Evolutionary conservation across 1,140 invertebrate genomes (phyloP).

Genomic region (Musca domestica): DNA sequence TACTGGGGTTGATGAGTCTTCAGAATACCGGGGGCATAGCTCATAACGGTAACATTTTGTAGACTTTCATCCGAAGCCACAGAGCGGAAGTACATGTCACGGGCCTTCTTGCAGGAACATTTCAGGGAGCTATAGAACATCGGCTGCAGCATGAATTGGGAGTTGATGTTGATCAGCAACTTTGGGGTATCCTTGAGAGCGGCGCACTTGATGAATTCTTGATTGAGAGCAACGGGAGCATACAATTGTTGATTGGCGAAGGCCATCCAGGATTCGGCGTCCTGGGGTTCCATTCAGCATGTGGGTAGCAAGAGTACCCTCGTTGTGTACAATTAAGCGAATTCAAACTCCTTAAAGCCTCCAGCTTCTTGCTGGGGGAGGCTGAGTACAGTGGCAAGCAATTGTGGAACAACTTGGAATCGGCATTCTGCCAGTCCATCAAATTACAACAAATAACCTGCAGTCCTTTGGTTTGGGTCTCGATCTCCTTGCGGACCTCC

Average conservation of each 20-base stretch:
- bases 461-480: slow-evolving; percentile 26
- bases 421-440: slow-evolving; percentile 26
- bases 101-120: slow-evolving; percentile 80
- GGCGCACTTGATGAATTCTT: slow-evolving; percentile 63
- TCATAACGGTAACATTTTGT: slow-evolving; percentile 70
- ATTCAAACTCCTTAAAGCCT: slow-evolving; percentile 57
- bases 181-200: slow-evolving; percentile 53
- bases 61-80: slow-evolving; percentile 68
- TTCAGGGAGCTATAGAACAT: slow-evolving; percentile 74
- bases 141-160: slow-evolving; percentile 75
- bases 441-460: slow-evolving; percentile 28
- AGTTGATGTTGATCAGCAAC: slow-evolving; percentile 85
- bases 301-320: slow-evolving; percentile 73
- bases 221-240: slow-evolving; percentile 75
- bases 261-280: slow-evolving; percentile 61
- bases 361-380: slow-evolving; percentile 11
- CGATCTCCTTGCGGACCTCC: slow-evolving; percentile 54
- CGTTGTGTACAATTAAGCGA: slow-evolving; percentile 84
- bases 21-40: slow-evolving; percentile 89
- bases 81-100: slow-evolving; percentile 87
- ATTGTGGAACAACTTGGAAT: slow-evolving; percentile 25
- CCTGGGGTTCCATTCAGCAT: slow-evolving; percentile 59
- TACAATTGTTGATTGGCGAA: slow-evolving; percentile 80
- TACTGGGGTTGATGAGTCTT: slow-evolving; percentile 69
- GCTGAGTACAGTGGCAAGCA: slow-evolving; percentile 29